phyloP scores from a whole-genome alignment of 2,797 vertebrate species.

The Poecilia wingei region DNA sequence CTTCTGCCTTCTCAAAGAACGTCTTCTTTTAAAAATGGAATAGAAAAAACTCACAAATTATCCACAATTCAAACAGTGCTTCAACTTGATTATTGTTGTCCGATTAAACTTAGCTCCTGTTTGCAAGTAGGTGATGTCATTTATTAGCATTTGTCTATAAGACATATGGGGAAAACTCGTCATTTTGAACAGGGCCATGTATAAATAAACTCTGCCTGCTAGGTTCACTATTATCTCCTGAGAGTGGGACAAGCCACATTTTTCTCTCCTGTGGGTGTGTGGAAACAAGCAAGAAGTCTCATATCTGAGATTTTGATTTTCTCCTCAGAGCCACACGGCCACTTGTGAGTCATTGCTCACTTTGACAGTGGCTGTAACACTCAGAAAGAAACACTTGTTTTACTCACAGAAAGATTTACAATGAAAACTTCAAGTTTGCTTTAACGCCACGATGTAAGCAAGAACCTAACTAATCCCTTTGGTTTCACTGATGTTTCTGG shows the following conservation, averaged over 20 bases:
- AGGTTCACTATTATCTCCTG: constrained; percentile 33
- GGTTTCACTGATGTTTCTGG: background rate
- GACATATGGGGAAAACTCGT: background rate
- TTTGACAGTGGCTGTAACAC: constrained; percentile 10
- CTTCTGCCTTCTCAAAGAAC: background rate
- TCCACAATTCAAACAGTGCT: background rate
- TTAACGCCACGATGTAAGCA: background rate
- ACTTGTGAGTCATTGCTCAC: constrained; percentile 39
- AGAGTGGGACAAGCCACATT: constrained; percentile 12
- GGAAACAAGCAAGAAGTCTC: constrained; percentile 30
- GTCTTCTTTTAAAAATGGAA: background rate
- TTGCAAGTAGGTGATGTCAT: background rate
- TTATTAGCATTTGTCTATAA: background rate
- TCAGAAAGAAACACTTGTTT: constrained; percentile 1
- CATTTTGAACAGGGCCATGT: background rate
- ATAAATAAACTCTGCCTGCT: constrained; percentile 32
- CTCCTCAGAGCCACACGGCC: constrained; percentile 53
- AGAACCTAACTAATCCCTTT: background rate
- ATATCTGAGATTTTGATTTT: constrained; percentile 52
- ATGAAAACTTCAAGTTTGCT: background rate
- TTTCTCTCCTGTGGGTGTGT: constrained; percentile 8
- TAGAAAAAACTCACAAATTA: background rate
- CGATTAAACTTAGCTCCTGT: background rate
- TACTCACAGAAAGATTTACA: constrained; percentile 1
- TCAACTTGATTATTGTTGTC: background rate